Percentiles rank a stretch among this genome's conserved stretches.
These are phyloP conservation scores for Leucophenga varia DNA, from an alignment of 1,140 invertebrate genomes.

Conservation along the genomic window DNA sequence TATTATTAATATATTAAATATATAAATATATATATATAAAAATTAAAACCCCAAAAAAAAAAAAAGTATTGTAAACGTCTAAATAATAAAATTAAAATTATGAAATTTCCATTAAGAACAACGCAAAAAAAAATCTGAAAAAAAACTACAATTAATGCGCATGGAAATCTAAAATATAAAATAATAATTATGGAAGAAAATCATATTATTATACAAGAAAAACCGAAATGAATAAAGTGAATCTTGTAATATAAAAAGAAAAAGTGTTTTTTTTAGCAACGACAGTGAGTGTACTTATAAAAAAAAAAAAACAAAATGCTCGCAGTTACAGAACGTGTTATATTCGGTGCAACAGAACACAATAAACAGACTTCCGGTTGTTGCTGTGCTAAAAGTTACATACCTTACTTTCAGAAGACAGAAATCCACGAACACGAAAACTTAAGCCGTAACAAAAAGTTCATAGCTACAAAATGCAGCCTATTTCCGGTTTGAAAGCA, in stretches of 20 bases:
- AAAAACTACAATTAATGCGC: slow-evolving; percentile 26
- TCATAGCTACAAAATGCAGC: no score
- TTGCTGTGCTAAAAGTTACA: no score
- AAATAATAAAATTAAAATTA: slow-evolving; percentile 25
- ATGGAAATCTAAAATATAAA: slow-evolving; percentile 42
- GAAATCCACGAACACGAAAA: no score
- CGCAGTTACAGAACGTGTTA: no score
- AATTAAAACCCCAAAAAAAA: slow-evolving; percentile 23
- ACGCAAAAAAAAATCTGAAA: slow-evolving; percentile 29
- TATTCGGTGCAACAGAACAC: no score
- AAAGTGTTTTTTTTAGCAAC: background rate
- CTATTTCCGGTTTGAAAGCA: no score
- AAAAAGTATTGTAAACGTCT: slow-evolving; percentile 45
- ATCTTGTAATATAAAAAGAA: slow-evolving; percentile 53
- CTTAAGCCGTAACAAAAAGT: no score
- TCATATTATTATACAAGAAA: slow-evolving; percentile 55
- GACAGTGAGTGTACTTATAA: no score
- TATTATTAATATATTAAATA: slow-evolving; percentile 51
- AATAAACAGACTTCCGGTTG: no score
- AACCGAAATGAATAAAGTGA: slow-evolving; percentile 54
- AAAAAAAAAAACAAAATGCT: no score
- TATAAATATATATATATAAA: slow-evolving; percentile 32
- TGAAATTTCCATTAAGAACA: slow-evolving; percentile 33
- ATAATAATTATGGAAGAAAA: slow-evolving; percentile 37
- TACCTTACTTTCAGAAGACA: no score